Percentiles rank a stretch among this genome's conserved stretches.
Conservation (phyloP, 2,113 vertebrate genomes). For the Poeciliopsis retropinna region DNA sequence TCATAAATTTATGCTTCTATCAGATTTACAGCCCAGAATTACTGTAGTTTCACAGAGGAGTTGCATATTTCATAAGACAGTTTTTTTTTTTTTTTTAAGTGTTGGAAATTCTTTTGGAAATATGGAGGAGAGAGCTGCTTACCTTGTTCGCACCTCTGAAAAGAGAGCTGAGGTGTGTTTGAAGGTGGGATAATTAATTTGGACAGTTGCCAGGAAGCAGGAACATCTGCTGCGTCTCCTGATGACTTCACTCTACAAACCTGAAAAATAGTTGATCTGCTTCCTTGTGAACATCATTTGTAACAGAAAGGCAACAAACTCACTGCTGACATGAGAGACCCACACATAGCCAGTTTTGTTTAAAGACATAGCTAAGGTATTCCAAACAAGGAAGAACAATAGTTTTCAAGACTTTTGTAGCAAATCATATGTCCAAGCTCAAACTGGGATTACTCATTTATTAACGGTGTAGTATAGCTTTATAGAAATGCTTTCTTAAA, state of each 20-base stretch:
- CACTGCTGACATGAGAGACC: neutral
- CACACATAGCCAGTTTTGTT: no score
- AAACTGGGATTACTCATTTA: no score
- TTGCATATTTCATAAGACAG: no score
- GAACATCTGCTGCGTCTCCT: slow-evolving; percentile 64
- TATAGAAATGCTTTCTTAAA: no score
- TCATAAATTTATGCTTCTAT: neutral
- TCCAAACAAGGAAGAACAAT: neutral
- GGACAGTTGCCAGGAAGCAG: slow-evolving; percentile 67
- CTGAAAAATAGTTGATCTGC: slow-evolving; percentile 22
- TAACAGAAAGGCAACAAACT: neutral
- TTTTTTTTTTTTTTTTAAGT: neutral
- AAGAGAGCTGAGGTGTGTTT: slow-evolving; percentile 46
- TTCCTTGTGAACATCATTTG: neutral
- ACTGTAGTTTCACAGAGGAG: no score
- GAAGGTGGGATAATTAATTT: slow-evolving; percentile 78
- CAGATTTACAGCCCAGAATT: neutral
- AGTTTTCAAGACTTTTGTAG: neutral
- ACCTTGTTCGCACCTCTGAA: slow-evolving; percentile 77
- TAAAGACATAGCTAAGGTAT: neutral
- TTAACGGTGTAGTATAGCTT: no score
- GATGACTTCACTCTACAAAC: slow-evolving; percentile 40
- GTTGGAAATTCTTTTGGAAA: slow-evolving; percentile 1
- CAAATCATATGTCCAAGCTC: neutral
- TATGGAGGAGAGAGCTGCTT: slow-evolving; percentile 59